phyloP scores from a whole-genome alignment of 2,113 vertebrate species.

The Ammodytes dubius region DNA sequence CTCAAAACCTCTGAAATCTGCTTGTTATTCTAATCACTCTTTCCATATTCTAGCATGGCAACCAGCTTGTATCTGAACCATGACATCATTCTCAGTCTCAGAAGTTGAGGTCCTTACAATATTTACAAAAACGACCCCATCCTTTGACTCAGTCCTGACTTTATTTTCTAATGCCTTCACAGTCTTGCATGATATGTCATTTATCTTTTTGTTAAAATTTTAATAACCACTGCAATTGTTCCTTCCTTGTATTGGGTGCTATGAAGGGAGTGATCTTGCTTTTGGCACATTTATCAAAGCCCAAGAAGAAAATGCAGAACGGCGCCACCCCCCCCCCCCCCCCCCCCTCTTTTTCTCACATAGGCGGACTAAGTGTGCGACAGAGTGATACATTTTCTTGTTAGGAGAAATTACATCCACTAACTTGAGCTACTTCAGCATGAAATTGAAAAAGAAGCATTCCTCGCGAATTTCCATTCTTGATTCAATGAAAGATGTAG shows the following conservation, averaged over 20 bases:
- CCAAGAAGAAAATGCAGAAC: conserved; percentile 65
- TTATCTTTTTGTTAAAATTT: conserved; percentile 78
- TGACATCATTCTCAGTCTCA: conserved; percentile 36
- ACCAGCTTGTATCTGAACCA: neutral
- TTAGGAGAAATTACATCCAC: conserved; percentile 98
- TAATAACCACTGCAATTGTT: conserved; percentile 86
- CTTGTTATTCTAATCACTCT: neutral
- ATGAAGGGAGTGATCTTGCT: conserved; percentile 85
- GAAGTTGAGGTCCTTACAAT: conserved; percentile 44
- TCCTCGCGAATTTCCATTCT: conserved; percentile 99
- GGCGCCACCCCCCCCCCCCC: conserved; percentile 20
- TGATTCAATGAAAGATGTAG: conserved; percentile 97
- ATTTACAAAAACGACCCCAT: conserved; percentile 35
- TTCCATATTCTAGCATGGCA: neutral
- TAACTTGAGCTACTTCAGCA: conserved; percentile 99
- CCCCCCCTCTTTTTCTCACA: conserved; percentile 81
- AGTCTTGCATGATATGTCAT: conserved; percentile 72
- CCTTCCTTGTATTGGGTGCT: conserved; percentile 82
- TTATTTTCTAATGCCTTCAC: conserved; percentile 64
- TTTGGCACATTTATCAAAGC: conserved; percentile 94
- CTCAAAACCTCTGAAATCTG: conserved; percentile 12
- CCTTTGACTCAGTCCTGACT: conserved; percentile 40
- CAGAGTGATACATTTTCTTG: conserved; percentile 99
- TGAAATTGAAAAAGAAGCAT: conserved; percentile 99
- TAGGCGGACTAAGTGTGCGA: conserved; percentile 91